Base-by-base conservation (phyloP, 2,888 invertebrate species). In the Microplitis deprimator region DNA sequence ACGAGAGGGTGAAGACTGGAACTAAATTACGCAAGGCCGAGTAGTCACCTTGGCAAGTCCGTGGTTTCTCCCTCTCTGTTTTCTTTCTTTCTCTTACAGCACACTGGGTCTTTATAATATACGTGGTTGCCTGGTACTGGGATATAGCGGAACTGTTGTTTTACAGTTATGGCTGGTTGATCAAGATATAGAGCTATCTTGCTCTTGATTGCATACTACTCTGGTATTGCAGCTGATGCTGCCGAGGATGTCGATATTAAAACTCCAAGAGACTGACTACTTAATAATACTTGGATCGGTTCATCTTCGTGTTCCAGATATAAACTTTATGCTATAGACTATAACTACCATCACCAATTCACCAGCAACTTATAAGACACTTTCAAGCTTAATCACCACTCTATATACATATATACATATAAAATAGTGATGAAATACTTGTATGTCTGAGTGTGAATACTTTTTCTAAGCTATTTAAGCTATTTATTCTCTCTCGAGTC, bases 11-110 rank as follows among this genome's bases (percentile, higher is more conserved):
- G 72, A 64, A 70, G 76, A 69, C 70, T 50, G 61, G 78, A 80
- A 77, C 79, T 84, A 83, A 84, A 86, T 85, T 85, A 86, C 84
- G 84, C 87, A 87, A 87, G 87, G 87, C 84, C 87, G 86, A 82
- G 82, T 83, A 83, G 85, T 87, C 84, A 87, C 87, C 87, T 87
- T 87, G 87, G 82, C 82, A 83, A 80, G 75, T 78, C 81, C 79
- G 81, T 81, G 83, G 82, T 81, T 82, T 84, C 81, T 81, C 81
- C 77, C 79, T 80, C 76, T 76, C 75, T 80, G 77, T 77, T 41
- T 29, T 73, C 50, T 64, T 29, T 50, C 59, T 29, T 60, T 67
- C n/a, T 38, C 29, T 50, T 29, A 29, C 29, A 29, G 29, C 61
- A 16, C 13, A 7, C 17, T 70, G 64, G 29, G n/a, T 40, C 39